Percentiles rank a stretch among this genome's conserved stretches.
Evolutionary conservation across 1,140 invertebrate species (phyloP).

Genomic region (Neodiprion fabricii): DNA sequence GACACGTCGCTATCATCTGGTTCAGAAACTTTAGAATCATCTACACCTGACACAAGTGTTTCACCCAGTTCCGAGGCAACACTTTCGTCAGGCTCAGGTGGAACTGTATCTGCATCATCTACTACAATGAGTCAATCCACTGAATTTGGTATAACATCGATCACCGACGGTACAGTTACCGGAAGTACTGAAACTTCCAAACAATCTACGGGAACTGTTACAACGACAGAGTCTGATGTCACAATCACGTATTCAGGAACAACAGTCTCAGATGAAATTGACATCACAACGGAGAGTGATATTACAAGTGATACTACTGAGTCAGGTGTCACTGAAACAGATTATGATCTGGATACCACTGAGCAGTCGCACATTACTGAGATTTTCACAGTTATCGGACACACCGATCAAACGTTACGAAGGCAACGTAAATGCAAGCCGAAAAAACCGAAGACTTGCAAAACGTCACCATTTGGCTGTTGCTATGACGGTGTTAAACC

Average conservation of each 20-base stretch:
- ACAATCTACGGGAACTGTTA: constrained; percentile 16
- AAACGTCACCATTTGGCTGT: constrained; percentile 81
- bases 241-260: constrained; percentile 22
- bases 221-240: constrained; percentile 21
- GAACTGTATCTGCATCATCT: constrained; percentile 19
- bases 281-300: constrained; percentile 31
- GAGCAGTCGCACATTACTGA: constrained; percentile 43
- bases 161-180: constrained; percentile 18
- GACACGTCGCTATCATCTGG: constrained; percentile 26
- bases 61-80: background rate
- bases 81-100: constrained; percentile 15
- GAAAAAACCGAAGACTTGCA: constrained; percentile 68
- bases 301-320: constrained; percentile 23
- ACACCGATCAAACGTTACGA: constrained; percentile 59
- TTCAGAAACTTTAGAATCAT: constrained; percentile 40
- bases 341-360: constrained; percentile 38
- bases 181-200: constrained; percentile 32
- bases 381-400: constrained; percentile 48
- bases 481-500: constrained; percentile 85
- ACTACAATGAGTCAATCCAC: constrained; percentile 33
- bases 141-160: constrained; percentile 20
- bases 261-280: constrained; percentile 19
- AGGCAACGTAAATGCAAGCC: constrained; percentile 69
- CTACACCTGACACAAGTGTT: constrained; percentile 22
- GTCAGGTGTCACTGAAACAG: constrained; percentile 11